Conservation (phyloP, 2,113 vertebrate species). For the Leucoraja erinaceus region DNA sequence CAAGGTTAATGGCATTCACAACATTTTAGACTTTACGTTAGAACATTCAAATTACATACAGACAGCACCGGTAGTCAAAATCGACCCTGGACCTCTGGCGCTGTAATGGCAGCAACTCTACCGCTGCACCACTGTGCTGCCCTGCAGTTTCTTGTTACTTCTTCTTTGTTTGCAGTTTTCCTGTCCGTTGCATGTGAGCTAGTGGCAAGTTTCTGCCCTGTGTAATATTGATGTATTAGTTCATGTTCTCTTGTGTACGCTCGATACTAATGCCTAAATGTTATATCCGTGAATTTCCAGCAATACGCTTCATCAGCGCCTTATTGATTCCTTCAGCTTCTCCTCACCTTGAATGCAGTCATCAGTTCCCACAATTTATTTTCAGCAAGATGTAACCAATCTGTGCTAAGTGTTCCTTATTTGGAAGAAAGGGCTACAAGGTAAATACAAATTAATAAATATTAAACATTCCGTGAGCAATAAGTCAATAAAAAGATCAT, state of each 20-base stretch:
- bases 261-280: constrained; percentile 72
- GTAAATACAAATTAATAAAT: constrained; percentile 83
- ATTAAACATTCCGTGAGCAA: constrained; percentile 80
- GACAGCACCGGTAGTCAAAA: too few relatives aligned
- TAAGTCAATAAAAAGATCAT: constrained; percentile 77
- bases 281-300: constrained; percentile 83
- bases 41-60: too few relatives aligned
- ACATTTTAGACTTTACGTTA: too few relatives aligned
- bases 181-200: not conserved
- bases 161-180: not conserved
- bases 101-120: too few relatives aligned
- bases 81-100: too few relatives aligned
- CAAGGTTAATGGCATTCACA: too few relatives aligned
- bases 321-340: constrained; percentile 80
- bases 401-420: constrained; percentile 80
- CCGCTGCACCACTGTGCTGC: too few relatives aligned
- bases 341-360: constrained; percentile 74
- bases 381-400: constrained; percentile 77
- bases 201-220: not conserved
- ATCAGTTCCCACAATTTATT: constrained; percentile 72
- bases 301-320: constrained; percentile 85
- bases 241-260: constrained; percentile 67
- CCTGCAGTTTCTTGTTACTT: too few relatives aligned
- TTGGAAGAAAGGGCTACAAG: constrained; percentile 77
- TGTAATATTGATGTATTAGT: constrained; percentile 52